phyloP scores from a whole-genome alignment of 2,113 vertebrate species.

The Proteles cristata region DNA sequence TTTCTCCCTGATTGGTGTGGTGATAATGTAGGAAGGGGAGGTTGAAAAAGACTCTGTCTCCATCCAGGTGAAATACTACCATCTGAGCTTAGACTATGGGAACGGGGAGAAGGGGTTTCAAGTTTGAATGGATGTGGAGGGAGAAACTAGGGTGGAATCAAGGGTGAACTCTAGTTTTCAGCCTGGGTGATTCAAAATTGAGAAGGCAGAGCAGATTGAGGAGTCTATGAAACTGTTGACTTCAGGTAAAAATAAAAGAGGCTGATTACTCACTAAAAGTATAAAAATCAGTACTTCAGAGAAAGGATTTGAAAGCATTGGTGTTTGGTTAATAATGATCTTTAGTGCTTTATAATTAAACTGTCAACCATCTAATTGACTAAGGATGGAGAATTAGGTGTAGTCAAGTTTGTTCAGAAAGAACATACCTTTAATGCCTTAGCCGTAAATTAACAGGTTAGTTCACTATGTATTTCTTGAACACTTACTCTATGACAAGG shows the following conservation, averaged over 20 bases:
- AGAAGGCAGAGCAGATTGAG: background rate
- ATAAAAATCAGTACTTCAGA: background rate
- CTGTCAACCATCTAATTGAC: background rate
- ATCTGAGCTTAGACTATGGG: background rate
- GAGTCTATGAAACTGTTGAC: background rate
- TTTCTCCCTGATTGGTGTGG: background rate
- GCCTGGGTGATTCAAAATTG: background rate
- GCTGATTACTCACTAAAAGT: background rate
- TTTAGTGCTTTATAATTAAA: background rate
- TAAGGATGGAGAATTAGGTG: background rate
- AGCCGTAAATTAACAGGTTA: background rate
- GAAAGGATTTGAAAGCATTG: background rate
- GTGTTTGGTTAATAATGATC: background rate
- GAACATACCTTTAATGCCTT: background rate
- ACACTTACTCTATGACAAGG: background rate
- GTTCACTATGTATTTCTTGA: background rate
- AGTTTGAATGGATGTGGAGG: background rate
- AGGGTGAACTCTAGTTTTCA: background rate
- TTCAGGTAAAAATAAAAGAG: constrained; percentile 22
- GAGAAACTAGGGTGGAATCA: background rate
- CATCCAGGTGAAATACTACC: background rate
- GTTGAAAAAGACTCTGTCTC: background rate
- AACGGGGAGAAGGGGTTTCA: background rate
- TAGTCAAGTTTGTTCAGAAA: background rate
- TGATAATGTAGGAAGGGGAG: background rate